A percentile compares a stretch with the other conserved stretches of the same genome.
Evolutionary conservation across 1,140 invertebrate genomes (phyloP).

Genomic region (Lysiphlebus fabarum): DNA sequence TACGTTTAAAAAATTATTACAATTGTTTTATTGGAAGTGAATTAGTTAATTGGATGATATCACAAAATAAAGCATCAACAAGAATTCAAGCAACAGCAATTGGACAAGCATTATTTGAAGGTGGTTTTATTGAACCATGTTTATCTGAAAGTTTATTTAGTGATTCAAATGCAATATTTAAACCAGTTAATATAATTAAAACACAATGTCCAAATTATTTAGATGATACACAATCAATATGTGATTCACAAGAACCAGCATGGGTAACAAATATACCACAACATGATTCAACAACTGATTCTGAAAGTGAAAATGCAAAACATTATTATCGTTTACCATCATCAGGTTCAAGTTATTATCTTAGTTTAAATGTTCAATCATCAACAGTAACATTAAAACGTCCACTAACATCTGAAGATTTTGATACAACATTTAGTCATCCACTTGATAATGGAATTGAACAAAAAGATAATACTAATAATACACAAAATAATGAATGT

Average conservation of each 20-base stretch:
- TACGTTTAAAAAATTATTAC: constrained; percentile 65
- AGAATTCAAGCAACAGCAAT: constrained; percentile 72
- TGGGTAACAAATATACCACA: constrained; percentile 71
- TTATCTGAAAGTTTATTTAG: constrained; percentile 56
- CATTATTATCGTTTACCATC: constrained; percentile 53
- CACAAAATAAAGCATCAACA: constrained; percentile 64
- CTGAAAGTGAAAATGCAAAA: constrained; percentile 55
- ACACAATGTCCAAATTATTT: constrained; percentile 52
- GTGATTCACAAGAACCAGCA: constrained; percentile 63
- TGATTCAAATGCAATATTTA: constrained; percentile 58
- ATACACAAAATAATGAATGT: constrained; percentile 9
- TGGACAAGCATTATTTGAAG: constrained; percentile 78
- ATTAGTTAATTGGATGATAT: constrained; percentile 74
- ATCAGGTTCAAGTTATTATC: constrained; percentile 63
- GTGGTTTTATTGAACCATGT: constrained; percentile 72
- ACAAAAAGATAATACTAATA: constrained; percentile 39
- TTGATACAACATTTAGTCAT: constrained; percentile 36
- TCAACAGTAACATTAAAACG: constrained; percentile 62
- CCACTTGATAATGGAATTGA: constrained; percentile 38
- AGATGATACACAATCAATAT: constrained; percentile 43
- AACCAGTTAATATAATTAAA: constrained; percentile 48
- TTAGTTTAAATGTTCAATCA: constrained; percentile 66
- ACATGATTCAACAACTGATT: constrained; percentile 59
- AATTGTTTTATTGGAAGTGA: constrained; percentile 70
- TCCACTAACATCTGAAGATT: constrained; percentile 48